Evolutionary conservation across 2,888 invertebrate genomes (phyloP), one percentile per base, ranked within the genome.

Genomic region (Perithous albicinctus): DNA sequence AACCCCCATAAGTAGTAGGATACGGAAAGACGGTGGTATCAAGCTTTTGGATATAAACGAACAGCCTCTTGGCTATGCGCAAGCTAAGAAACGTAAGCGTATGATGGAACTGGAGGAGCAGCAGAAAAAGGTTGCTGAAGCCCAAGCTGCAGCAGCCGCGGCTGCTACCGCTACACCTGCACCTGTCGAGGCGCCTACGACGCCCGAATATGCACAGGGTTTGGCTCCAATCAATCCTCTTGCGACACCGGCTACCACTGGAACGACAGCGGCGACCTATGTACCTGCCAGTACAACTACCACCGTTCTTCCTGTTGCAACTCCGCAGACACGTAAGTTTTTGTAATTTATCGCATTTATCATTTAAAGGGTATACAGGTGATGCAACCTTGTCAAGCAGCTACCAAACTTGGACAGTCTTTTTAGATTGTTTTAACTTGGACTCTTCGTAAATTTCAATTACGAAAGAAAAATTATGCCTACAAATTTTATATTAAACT

Each of bases 1-100:
- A 81, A 95, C 95, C 35, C 95, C 95, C 38, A 96, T 94, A 70
- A 96, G 94, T 73, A 91, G 86, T 84, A 86, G 92, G 76, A 91
- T 90, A 72, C 95, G 95, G 87, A 98, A 95, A 94, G 98, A 97
- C 92, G 97, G 98, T 70, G 99, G 99, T 78, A 98, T 99, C 87
- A 99, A 99, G 93, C 94, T 99, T 63, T 94, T 99, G 46, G 99
- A 99, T 92, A 98, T 99, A 88, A 96, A 97, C 2, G 99, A 99
- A 90, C 98, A 98, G 90, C 99, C 99, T 0, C 93, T 97, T 35
- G 97, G 97, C 8, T 96, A 95, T 92, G 96, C 96, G 0, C 96
- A 96, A 59, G 97, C 97, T 15, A 98, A 98, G 92, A 97, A 98
- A 93, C 95, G 98, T 87, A 96, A 97, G 92, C 96, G 97, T 88